phyloP scores from a whole-genome alignment of 2,113 vertebrate genomes.

The Gasterosteus aculeatus region DNA sequence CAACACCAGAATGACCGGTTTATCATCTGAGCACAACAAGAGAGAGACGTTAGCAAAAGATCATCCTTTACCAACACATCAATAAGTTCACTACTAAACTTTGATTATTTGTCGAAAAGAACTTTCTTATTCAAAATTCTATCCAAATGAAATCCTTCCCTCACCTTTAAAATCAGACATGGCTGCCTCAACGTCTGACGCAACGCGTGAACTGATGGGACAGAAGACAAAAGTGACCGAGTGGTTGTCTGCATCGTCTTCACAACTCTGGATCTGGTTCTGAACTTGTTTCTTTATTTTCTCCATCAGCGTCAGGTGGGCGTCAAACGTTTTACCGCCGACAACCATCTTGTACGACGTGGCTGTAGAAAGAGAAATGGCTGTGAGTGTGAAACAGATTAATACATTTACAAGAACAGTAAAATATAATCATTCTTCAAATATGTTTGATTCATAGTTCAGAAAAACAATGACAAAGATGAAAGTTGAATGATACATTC shows the following conservation, averaged over 20 bases:
- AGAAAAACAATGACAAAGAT: background rate
- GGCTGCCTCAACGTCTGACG: conserved; percentile 21
- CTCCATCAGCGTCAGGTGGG: background rate
- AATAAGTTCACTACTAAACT: background rate
- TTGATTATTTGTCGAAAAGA: background rate
- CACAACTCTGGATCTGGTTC: rapidly evolving
- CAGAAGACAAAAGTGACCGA: conserved; percentile 57
- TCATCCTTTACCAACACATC: background rate
- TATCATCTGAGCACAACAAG: conserved; percentile 27
- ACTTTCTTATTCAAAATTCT: background rate
- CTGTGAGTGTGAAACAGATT: background rate
- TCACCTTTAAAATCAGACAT: conserved; percentile 29
- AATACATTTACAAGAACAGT: background rate
- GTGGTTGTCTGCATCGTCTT: rapidly evolving
- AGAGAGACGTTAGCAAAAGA: background rate
- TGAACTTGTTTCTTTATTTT: background rate
- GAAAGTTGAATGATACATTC: background rate
- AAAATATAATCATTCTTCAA: background rate
- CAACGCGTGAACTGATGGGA: conserved; percentile 32
- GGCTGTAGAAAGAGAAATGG: background rate
- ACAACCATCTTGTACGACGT: conserved; percentile 14
- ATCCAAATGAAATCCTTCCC: background rate
- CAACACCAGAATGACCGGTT: conserved; percentile 59
- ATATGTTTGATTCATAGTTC: background rate
- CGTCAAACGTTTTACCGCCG: conserved; percentile 18